A percentile compares a stretch with the other conserved stretches of the same genome.
These are phyloP conservation scores for Anguilla pacifica DNA, from an alignment of 2,797 vertebrate species.

Conservation along the genomic window DNA sequence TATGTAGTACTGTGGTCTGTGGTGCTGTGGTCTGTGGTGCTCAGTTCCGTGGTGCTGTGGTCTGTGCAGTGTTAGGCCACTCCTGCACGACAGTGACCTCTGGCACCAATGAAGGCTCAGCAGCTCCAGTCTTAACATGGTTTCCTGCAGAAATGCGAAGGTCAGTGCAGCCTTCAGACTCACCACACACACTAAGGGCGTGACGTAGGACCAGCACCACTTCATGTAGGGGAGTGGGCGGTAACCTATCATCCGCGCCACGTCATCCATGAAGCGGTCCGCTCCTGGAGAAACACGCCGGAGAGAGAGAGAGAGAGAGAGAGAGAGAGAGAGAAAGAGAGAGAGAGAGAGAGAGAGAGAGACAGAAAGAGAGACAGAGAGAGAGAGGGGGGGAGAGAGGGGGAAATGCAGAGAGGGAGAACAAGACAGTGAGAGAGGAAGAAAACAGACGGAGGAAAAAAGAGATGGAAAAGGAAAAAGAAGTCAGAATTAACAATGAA, in stretches of 20 bases:
- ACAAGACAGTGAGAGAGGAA: not conserved
- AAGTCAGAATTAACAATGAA: not conserved
- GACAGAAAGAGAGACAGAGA: not conserved
- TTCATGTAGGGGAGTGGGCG: conserved; percentile 82
- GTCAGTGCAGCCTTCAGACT: conserved; percentile 39
- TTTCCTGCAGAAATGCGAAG: not conserved
- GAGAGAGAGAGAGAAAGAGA: not conserved
- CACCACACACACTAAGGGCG: conserved; percentile 79
- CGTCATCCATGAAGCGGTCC: conserved; percentile 81
- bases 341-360: not conserved
- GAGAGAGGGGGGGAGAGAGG: not conserved
- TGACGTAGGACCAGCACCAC: conserved; percentile 84
- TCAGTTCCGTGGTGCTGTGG: not conserved
- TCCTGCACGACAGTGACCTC: not conserved
- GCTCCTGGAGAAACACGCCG: conserved; percentile 60
- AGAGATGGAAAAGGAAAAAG: not conserved
- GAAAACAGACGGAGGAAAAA: not conserved
- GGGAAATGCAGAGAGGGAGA: not conserved
- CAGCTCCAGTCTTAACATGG: not conserved
- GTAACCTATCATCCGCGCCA: conserved; percentile 83
- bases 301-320: not conserved
- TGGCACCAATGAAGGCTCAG: not conserved
- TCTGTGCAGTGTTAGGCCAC: not conserved
- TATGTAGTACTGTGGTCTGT: too few relatives aligned
- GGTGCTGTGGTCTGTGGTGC: not conserved